These are phyloP conservation scores for Zaprionus davidi DNA, from an alignment of 1,140 invertebrate species.

Conservation along the genomic window DNA sequence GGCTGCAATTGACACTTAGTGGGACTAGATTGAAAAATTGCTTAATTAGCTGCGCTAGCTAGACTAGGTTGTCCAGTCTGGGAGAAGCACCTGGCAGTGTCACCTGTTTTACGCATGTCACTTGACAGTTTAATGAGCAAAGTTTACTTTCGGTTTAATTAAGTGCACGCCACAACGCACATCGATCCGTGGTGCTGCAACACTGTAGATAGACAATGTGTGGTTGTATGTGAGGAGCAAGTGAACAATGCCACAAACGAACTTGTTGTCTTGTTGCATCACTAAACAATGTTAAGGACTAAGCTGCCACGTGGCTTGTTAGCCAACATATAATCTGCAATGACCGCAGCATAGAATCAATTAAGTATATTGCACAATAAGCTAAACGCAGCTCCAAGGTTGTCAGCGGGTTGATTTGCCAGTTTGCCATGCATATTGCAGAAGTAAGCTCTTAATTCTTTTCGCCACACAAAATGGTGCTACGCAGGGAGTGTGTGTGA, in stretches of 20 bases:
- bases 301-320: conserved; percentile 37
- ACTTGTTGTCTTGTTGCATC: conserved; percentile 17
- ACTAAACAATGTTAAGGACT: conserved; percentile 37
- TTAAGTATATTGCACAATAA: conserved; percentile 42
- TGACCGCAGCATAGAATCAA: conserved; percentile 28
- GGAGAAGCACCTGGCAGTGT: neutral
- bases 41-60: conserved; percentile 58
- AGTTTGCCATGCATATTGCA: conserved; percentile 14
- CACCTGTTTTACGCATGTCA: conserved; percentile 36
- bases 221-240: neutral
- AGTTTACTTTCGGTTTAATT: conserved; percentile 67
- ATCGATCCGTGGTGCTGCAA: conserved; percentile 24
- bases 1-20: conserved; percentile 41
- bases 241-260: neutral
- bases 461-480: conserved; percentile 69
- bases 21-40: conserved; percentile 44
- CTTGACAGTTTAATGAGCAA: conserved; percentile 76
- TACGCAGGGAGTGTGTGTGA: conserved; percentile 45
- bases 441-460: conserved; percentile 62
- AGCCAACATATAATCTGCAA: conserved; percentile 24
- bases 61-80: conserved; percentile 11
- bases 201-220: neutral
- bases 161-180: conserved; percentile 58
- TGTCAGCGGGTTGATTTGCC: conserved; percentile 4
- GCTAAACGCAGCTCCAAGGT: neutral